Percentiles rank a stretch among this genome's conserved stretches.
phyloP scores from a whole-genome alignment of 1,140 invertebrate species.

The Stratiolaelaps scimitus region DNA sequence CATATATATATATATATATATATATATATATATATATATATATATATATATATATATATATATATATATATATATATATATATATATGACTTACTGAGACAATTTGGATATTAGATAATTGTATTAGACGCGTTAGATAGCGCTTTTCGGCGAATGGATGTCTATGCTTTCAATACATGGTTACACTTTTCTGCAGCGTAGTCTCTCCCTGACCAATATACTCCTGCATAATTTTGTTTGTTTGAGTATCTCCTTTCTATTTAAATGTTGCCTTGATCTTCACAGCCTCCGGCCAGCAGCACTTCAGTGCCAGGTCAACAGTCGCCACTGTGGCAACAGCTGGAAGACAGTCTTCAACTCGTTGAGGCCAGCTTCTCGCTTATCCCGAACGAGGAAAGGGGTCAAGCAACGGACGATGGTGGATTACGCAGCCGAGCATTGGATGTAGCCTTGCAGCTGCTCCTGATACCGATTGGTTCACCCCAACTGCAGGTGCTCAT shows the following conservation, averaged over 20 bases:
- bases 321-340: constrained; percentile 43
- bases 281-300: not conserved
- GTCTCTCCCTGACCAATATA: too few relatives aligned
- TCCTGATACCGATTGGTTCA: constrained; percentile 62
- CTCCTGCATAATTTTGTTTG: too few relatives aligned
- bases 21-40: not conserved
- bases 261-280: too few relatives aligned
- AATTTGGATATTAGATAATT: too few relatives aligned
- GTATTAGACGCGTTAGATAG: too few relatives aligned
- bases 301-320: constrained; percentile 4
- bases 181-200: too few relatives aligned
- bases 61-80: too few relatives aligned
- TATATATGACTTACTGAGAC: too few relatives aligned
- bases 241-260: too few relatives aligned
- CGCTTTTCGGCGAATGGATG: too few relatives aligned
- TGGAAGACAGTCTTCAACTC: constrained; percentile 59
- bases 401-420: constrained; percentile 42
- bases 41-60: too few relatives aligned
- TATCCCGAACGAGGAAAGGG: constrained; percentile 33
- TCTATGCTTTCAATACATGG: too few relatives aligned
- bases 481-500: constrained; percentile 44
- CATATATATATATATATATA: constrained; percentile 31
- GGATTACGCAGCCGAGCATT: constrained; percentile 43
- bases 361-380: constrained; percentile 55
- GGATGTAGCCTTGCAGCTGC: constrained; percentile 59